Percentiles rank a stretch among this genome's conserved stretches.
Evolutionary conservation across 2,113 vertebrate genomes (phyloP).

Genomic region (Epinephelus lanceolatus): DNA sequence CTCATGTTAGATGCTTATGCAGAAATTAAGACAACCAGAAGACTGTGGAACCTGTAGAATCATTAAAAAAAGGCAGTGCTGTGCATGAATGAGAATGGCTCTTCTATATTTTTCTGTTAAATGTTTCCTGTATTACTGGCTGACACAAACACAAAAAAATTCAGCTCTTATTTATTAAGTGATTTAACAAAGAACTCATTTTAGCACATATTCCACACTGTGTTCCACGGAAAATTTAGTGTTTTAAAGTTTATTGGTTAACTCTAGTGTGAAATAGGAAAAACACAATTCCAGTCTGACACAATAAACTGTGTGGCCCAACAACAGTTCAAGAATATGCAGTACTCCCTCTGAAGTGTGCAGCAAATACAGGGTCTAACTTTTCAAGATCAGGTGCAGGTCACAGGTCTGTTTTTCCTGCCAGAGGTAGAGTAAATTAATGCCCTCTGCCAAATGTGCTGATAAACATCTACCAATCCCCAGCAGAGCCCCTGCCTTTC

Average conservation of each 20-base stretch:
- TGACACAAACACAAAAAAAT: background rate
- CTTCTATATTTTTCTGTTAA: background rate
- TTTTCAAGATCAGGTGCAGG: conserved; percentile 33
- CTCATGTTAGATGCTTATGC: background rate
- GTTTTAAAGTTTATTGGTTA: accelerated
- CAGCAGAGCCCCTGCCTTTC: conserved; percentile 8
- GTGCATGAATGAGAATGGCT: background rate
- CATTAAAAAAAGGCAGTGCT: no score
- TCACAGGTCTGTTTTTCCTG: conserved; percentile 40
- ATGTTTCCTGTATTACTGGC: background rate
- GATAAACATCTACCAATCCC: conserved; percentile 29
- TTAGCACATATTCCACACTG: background rate
- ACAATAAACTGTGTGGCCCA: background rate
- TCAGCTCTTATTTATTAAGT: background rate
- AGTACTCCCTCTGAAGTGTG: conserved; percentile 3
- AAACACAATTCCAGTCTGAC: background rate
- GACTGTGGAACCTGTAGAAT: background rate
- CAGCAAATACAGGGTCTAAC: background rate
- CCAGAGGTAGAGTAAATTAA: conserved; percentile 13
- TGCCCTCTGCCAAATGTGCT: conserved; percentile 10
- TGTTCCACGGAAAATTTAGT: background rate
- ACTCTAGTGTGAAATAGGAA: background rate
- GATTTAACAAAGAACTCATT: background rate
- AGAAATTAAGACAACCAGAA: background rate
- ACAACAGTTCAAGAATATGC: background rate